phyloP scores from a whole-genome alignment of 2,888 invertebrate species.

The Pemphredon lugubris region DNA sequence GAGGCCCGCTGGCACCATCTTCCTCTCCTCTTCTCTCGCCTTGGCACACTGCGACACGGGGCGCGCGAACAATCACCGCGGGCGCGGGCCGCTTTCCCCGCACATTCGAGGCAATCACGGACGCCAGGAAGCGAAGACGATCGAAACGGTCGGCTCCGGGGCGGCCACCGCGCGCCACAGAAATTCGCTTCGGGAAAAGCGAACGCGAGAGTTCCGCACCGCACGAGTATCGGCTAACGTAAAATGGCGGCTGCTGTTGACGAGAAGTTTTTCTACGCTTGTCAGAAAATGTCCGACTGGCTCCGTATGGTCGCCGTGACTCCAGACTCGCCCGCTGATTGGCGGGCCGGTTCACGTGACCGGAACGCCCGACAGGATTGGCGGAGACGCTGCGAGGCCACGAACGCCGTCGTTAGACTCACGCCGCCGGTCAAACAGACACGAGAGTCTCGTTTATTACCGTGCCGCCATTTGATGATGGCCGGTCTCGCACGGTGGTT shows the following conservation, averaged over 20 bases:
- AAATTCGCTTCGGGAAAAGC: conserved; percentile 69
- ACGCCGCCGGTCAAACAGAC: conserved; percentile 69
- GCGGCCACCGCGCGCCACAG: conserved; percentile 70
- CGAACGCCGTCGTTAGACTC: conserved; percentile 80
- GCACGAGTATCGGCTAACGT: conserved; percentile 84
- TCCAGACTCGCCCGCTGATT: conserved; percentile 67
- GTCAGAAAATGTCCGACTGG: conserved; percentile 88
- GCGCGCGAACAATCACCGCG: conserved; percentile 70
- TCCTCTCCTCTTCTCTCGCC: conserved; percentile 65
- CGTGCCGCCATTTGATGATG: conserved; percentile 59
- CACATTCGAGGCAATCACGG: conserved; percentile 64
- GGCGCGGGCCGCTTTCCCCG: conserved; percentile 66
- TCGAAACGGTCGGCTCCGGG: conserved; percentile 64
- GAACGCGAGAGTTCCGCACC: conserved; percentile 72
- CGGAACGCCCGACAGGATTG: conserved; percentile 75
- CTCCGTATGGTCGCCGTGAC: conserved; percentile 79
- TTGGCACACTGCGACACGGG: conserved; percentile 70
- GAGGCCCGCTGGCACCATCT: conserved; percentile 76
- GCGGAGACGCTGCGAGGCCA: conserved; percentile 78
- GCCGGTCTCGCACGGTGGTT: conserved; percentile 54
- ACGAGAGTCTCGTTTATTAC: conserved; percentile 44
- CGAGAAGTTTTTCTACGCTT: conserved; percentile 97
- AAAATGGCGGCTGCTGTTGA: conserved; percentile 96
- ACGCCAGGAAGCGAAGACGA: conserved; percentile 62
- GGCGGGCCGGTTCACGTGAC: conserved; percentile 81